phyloP scores from a whole-genome alignment of 2,797 vertebrate species.

The Siniperca undulata region DNA sequence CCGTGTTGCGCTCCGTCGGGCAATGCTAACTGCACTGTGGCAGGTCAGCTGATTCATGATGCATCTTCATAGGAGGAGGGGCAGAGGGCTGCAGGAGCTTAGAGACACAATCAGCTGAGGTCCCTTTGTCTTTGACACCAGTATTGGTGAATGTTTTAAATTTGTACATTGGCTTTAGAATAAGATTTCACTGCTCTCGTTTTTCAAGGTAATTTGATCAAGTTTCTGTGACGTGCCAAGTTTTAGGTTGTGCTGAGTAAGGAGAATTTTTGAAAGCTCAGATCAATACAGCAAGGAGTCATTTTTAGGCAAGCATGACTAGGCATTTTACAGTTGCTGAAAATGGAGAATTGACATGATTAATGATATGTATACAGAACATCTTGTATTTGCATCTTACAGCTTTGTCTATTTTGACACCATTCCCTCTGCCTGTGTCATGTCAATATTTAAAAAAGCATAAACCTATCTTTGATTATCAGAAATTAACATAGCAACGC shows the following conservation, averaged over 20 bases:
- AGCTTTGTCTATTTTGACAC: slow-evolving; percentile 15
- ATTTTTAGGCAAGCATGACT: slow-evolving; percentile 58
- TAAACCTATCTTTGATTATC: background rate
- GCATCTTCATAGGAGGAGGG: slow-evolving; percentile 40
- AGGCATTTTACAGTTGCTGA: slow-evolving; percentile 53
- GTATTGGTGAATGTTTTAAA: slow-evolving; percentile 33
- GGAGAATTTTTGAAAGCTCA: slow-evolving; percentile 37
- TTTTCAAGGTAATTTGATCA: slow-evolving; percentile 60
- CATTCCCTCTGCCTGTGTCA: background rate
- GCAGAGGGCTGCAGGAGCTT: slow-evolving; percentile 15
- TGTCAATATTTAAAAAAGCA: background rate
- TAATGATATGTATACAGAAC: slow-evolving; percentile 16
- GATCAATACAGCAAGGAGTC: slow-evolving; percentile 54
- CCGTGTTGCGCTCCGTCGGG: slow-evolving; percentile 56
- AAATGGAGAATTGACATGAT: slow-evolving; percentile 45
- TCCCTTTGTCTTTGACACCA: slow-evolving; percentile 39
- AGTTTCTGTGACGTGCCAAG: slow-evolving; percentile 47
- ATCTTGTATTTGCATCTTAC: slow-evolving; percentile 19
- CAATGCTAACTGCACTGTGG: slow-evolving; percentile 46
- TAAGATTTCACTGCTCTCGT: slow-evolving; percentile 49
- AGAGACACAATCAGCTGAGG: slow-evolving; percentile 18
- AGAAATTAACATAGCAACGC: slow-evolving; percentile 12
- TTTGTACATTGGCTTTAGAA: slow-evolving; percentile 31
- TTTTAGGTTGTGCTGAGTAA: slow-evolving; percentile 60
- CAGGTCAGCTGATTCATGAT: slow-evolving; percentile 59